Evolutionary conservation across 2,797 vertebrate species (phyloP).

Genomic region (Acipenser oxyrinchus): DNA sequence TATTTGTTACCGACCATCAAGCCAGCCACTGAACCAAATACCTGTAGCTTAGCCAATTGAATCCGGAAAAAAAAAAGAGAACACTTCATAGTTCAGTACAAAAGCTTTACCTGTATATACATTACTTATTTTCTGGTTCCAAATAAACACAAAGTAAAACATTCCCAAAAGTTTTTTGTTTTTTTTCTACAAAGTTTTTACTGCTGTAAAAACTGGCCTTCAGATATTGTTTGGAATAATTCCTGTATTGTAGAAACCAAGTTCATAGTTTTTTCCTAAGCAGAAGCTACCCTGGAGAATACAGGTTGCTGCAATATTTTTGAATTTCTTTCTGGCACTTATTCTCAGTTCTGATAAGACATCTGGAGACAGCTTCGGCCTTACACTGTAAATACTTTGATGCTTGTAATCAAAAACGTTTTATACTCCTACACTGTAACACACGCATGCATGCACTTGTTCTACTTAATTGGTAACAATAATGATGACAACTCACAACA

Average conservation of each 20-base stretch:
- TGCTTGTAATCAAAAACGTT: neutral
- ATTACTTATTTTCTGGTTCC: slow-evolving; percentile 31
- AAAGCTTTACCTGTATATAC: slow-evolving; percentile 17
- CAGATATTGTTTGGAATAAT: slow-evolving; percentile 29
- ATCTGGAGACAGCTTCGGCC: slow-evolving; percentile 11
- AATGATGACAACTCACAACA: slow-evolving; percentile 27
- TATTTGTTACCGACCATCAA: slow-evolving; percentile 52
- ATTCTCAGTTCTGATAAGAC: slow-evolving; percentile 22
- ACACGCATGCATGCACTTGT: neutral
- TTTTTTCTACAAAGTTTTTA: neutral
- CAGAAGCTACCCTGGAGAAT: slow-evolving; percentile 46
- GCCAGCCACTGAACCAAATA: slow-evolving; percentile 64
- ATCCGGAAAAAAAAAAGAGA: slow-evolving; percentile 34
- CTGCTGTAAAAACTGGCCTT: slow-evolving; percentile 31
- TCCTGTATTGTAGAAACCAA: slow-evolving; percentile 14
- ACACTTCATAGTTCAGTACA: slow-evolving; percentile 18
- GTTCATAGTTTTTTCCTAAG: slow-evolving; percentile 51
- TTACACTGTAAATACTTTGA: slow-evolving; percentile 13
- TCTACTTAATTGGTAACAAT: slow-evolving; percentile 18
- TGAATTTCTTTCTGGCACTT: slow-evolving; percentile 23
- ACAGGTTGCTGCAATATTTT: slow-evolving; percentile 21
- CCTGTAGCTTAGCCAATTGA: slow-evolving; percentile 61
- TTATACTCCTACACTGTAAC: neutral
- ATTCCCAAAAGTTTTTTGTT: slow-evolving; percentile 22
- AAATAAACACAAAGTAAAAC: slow-evolving; percentile 41